A percentile compares a stretch with the other conserved stretches of the same genome.
Conservation (phyloP, 2,888 invertebrate genomes). For the Xestia rhomboidea region DNA sequence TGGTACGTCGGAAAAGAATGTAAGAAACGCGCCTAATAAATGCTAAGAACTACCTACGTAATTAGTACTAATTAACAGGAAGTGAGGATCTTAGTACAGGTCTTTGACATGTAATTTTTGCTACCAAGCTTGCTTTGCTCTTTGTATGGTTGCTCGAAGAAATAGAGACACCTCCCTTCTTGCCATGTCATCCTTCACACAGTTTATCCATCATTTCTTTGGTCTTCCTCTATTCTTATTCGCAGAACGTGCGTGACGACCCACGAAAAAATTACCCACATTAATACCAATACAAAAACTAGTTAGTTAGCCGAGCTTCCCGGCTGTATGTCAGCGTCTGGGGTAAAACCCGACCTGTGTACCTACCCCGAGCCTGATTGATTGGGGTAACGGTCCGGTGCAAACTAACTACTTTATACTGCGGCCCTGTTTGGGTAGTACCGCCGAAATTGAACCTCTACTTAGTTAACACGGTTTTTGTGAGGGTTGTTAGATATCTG, state of each 20-base stretch:
- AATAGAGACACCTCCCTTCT: background rate
- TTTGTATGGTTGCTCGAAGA: background rate
- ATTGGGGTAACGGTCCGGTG: slow-evolving; percentile 53
- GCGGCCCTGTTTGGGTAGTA: slow-evolving; percentile 33
- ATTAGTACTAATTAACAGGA: background rate
- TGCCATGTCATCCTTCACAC: background rate
- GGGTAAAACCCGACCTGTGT: slow-evolving; percentile 67
- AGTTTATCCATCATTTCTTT: background rate
- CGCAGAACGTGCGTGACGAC: background rate
- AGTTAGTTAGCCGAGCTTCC: background rate
- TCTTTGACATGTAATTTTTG: background rate
- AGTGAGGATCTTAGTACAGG: background rate
- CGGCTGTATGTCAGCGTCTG: slow-evolving; percentile 28
- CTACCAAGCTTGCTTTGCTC: background rate
- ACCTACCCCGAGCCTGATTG: slow-evolving; percentile 66
- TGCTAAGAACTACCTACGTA: no score
- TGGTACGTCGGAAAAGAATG: no score
- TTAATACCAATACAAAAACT: slow-evolving; percentile 12
- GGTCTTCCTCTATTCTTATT: background rate
- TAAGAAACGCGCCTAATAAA: no score
- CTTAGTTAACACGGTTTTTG: slow-evolving; percentile 30
- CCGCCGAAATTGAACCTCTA: slow-evolving; percentile 31
- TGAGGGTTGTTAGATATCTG: background rate
- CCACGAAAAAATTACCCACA: background rate
- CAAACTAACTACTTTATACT: slow-evolving; percentile 52